Percentiles rank a stretch among this genome's conserved stretches.
Evolutionary conservation across 2,888 invertebrate genomes (phyloP).

Genomic region (Synanthedon andrenaeformis): DNA sequence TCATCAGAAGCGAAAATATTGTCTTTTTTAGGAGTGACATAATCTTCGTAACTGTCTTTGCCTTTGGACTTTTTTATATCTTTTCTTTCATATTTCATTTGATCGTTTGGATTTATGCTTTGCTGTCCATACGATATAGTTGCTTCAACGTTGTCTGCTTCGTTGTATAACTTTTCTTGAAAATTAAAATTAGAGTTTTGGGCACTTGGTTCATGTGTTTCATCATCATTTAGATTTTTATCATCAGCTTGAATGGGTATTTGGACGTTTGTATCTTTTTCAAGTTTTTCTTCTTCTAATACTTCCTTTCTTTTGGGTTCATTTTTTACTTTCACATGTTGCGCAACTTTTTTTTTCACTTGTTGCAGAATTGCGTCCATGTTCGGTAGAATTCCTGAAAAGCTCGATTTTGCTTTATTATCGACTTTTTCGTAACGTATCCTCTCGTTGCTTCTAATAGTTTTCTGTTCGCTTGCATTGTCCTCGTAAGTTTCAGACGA

Average conservation of each 20-base stretch:
- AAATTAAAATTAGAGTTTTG: neutral
- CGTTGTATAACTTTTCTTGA: neutral
- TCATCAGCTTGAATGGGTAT: neutral
- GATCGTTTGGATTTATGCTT: neutral
- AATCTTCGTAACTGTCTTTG: slow-evolving; percentile 40
- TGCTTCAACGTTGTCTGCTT: neutral
- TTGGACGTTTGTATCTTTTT: neutral
- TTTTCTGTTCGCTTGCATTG: neutral
- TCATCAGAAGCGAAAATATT: slow-evolving; percentile 14
- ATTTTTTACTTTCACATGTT: neutral
- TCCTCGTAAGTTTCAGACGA: neutral
- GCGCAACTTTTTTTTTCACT: neutral
- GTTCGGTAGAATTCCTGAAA: neutral
- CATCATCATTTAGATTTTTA: neutral
- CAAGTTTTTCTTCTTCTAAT: neutral
- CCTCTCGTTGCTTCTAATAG: neutral
- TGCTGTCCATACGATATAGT: neutral
- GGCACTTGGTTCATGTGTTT: neutral
- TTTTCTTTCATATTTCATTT: neutral
- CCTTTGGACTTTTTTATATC: neutral
- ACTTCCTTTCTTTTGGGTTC: neutral
- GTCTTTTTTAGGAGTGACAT: slow-evolving; percentile 27
- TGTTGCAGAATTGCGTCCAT: neutral
- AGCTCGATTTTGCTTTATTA: neutral
- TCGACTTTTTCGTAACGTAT: neutral